phyloP scores from a whole-genome alignment of 2,797 vertebrate species.

The Columba guinea region DNA sequence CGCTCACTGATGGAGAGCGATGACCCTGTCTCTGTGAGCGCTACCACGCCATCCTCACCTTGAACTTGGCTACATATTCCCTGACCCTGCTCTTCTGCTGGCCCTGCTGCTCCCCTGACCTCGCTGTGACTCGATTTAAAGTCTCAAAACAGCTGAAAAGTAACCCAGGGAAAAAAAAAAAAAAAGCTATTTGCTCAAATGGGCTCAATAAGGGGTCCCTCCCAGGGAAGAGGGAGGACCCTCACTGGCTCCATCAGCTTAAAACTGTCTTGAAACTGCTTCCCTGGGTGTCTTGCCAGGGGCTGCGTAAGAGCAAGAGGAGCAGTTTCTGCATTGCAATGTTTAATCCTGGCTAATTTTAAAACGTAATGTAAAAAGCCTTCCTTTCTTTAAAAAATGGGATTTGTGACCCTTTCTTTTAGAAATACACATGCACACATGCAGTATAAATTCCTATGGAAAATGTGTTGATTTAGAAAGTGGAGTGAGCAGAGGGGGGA shows the following conservation, averaged over 20 bases:
- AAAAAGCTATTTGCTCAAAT: not conserved
- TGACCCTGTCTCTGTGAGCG: accelerated
- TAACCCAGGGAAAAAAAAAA: not conserved
- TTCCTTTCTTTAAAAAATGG: not conserved
- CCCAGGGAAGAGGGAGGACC: not conserved
- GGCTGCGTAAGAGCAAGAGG: not conserved
- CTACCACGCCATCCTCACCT: not conserved
- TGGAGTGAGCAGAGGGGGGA: not conserved
- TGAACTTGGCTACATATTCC: not conserved
- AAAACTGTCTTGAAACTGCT: not conserved
- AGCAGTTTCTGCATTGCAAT: not conserved
- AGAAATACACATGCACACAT: not conserved
- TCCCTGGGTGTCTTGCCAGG: not conserved
- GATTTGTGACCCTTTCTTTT: not conserved
- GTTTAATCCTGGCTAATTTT: not conserved
- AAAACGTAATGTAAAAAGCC: not conserved
- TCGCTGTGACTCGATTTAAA: not conserved
- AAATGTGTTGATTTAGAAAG: constrained; percentile 13
- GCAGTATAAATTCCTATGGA: not conserved
- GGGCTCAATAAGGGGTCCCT: not conserved
- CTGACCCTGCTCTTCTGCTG: not conserved
- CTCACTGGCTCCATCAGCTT: not conserved
- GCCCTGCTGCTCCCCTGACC: not conserved
- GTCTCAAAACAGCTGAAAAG: constrained; percentile 20
- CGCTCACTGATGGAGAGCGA: accelerated